Conservation (phyloP, 37 sponge, comb jelly and placozoan genomes). For the Hormiphora californensis region DNA sequence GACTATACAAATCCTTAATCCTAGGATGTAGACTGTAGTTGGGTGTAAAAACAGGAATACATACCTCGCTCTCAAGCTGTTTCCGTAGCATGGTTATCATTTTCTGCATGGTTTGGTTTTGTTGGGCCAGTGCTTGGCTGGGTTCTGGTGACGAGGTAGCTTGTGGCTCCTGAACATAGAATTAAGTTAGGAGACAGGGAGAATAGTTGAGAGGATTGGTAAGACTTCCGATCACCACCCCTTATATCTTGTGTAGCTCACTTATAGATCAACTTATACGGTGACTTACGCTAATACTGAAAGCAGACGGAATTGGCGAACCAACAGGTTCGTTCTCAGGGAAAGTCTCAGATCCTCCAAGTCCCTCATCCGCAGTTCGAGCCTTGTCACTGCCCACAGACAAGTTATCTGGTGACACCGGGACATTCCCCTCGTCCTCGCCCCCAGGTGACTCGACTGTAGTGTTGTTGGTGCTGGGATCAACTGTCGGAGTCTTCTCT, state of each 20-base stretch:
- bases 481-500: no score
- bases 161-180: not conserved
- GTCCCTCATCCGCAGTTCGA: constrained; percentile 26
- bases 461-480: not conserved
- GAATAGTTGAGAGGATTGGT: no score
- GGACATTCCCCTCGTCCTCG: not conserved
- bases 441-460: not conserved
- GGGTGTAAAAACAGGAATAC: no score
- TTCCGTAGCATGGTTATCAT: constrained; percentile 30
- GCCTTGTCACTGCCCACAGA: not conserved
- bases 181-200: no score
- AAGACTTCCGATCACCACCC: no score
- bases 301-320: constrained; percentile 26
- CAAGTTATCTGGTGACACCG: not conserved
- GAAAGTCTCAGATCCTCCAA: constrained; percentile 49
- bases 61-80: constrained; percentile 13
- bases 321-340: constrained; percentile 12
- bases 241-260: not conserved
- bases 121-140: not conserved
- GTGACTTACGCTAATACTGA: constrained; percentile 39
- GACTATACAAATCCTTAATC: no score
- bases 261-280: no score
- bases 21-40: no score
- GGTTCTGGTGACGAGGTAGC: constrained; percentile 20
- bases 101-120: constrained; percentile 39